Conservation (phyloP, 1,140 invertebrate genomes). For the Mactra quadrangularis region DNA sequence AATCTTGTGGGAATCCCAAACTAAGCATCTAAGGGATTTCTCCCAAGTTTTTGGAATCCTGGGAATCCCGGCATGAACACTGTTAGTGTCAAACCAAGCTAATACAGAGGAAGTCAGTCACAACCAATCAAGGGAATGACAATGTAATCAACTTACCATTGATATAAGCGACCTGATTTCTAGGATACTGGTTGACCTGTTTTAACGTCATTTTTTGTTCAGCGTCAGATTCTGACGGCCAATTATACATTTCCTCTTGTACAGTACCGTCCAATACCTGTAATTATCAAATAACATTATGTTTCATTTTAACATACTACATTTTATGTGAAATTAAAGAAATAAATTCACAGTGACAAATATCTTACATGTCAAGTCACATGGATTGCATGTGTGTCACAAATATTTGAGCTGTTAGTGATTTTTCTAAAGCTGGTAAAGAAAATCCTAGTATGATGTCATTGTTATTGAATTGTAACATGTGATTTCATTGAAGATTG, state of each 20-base stretch:
- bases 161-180: constrained; percentile 96
- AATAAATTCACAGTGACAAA: background rate
- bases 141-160: constrained; percentile 95
- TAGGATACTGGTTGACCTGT: constrained; percentile 86
- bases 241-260: constrained; percentile 89
- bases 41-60: too few species aligned
- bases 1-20: too few species aligned
- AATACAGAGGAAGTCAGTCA: too few species aligned
- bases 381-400: background rate
- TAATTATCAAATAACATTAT: constrained; percentile 87
- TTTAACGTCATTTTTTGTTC: constrained; percentile 85
- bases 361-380: background rate
- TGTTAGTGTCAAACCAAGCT: too few species aligned
- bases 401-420: background rate
- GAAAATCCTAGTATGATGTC: too few species aligned
- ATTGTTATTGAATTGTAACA: background rate
- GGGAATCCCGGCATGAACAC: too few species aligned
- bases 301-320: too few species aligned
- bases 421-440: too few species aligned
- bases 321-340: too few species aligned
- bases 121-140: too few species aligned
- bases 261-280: constrained; percentile 88
- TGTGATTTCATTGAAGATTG: background rate
- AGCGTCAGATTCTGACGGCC: constrained; percentile 86
- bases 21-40: too few species aligned